A percentile compares a stretch with the other conserved stretches of the same genome.
Conservation (phyloP, 1,140 invertebrate species). For the Drosophila pectinifera region DNA sequence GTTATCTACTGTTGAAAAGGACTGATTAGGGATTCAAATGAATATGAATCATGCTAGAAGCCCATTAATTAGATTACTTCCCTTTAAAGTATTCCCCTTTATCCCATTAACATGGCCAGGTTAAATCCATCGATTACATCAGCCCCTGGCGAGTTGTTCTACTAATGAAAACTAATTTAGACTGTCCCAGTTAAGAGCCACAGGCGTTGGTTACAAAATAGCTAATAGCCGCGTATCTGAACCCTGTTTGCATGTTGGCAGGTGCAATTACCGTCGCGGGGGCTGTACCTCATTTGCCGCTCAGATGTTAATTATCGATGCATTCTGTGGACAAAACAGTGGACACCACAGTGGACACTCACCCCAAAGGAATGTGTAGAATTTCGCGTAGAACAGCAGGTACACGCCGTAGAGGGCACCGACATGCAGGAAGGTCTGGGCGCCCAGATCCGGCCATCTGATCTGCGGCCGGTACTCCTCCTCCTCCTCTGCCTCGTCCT, state of each 20-base stretch:
- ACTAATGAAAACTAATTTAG: conserved; percentile 17
- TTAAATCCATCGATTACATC: conserved; percentile 1
- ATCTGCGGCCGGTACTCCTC: conserved; percentile 87
- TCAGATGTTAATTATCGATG: conserved; percentile 42
- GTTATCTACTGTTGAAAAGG: too few relatives aligned
- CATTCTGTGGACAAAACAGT: conserved; percentile 1
- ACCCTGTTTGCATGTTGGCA: conserved; percentile 44
- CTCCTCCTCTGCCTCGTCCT: conserved; percentile 23
- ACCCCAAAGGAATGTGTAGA: conserved; percentile 90
- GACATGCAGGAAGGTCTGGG: conserved; percentile 89
- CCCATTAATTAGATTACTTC: conserved; percentile 1
- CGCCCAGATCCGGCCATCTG: conserved; percentile 89
- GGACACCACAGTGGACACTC: conserved; percentile 83
- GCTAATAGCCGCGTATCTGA: conserved; percentile 21
- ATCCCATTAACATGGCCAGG: not conserved
- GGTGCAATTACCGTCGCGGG: conserved; percentile 44
- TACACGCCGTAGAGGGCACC: conserved; percentile 90
- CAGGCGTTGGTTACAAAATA: conserved; percentile 26
- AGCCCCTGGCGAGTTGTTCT: not conserved
- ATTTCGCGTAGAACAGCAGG: conserved; percentile 88
- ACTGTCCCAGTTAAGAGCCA: conserved; percentile 22
- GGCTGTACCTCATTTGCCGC: conserved; percentile 10
- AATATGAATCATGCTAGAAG: not conserved
- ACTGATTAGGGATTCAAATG: not conserved
- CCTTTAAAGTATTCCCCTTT: not conserved